phyloP scores from a whole-genome alignment of 2,113 vertebrate species.

The sheep (Ovis aries) region ARS-UI_Ramb_v3.0 NC_056058.1:70404001-70404500 shows the following conservation, averaged over 20 bases:
- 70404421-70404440: not conserved
- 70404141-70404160: not conserved
- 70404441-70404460: not conserved
- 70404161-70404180: not conserved
- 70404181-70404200: not conserved
- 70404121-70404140: not conserved
- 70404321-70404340: not conserved
- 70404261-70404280: not conserved
- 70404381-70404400: not conserved
- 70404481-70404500: not conserved
- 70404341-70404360: not conserved
- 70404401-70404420: not conserved
- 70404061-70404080: not conserved
- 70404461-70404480: not conserved
- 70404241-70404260: rapidly evolving
- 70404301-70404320: not conserved
- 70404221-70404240: not conserved
- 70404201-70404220: not conserved
- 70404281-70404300: not conserved
- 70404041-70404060: not conserved
- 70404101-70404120: not conserved
- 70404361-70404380: not conserved
- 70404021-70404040: not conserved
- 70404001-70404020: not conserved
- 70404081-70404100: not conserved